These are phyloP conservation scores for Scaptomyza tumidula DNA, from an alignment of 2,888 invertebrate species.

Conservation along the genomic window DNA sequence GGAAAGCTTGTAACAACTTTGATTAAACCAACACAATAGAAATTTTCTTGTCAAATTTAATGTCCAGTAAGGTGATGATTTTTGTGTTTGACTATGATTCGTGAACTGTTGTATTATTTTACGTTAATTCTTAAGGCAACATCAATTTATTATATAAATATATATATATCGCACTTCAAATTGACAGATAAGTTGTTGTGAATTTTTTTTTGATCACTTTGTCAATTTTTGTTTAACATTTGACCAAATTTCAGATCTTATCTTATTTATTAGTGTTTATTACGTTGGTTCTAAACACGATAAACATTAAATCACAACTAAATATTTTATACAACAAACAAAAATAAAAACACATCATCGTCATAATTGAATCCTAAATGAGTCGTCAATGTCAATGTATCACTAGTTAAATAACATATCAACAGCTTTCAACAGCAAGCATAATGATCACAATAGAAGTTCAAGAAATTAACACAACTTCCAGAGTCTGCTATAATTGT, in stretches of 20 bases:
- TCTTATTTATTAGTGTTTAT: no score
- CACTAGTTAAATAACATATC: not conserved
- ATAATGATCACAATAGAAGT: slow-evolving; percentile 1
- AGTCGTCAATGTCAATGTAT: not conserved
- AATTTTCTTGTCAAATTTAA: not conserved
- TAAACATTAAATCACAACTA: not conserved
- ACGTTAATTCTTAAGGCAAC: no score
- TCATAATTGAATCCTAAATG: not conserved
- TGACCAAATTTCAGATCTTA: no score
- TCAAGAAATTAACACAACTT: slow-evolving; percentile 9
- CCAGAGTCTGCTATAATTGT: slow-evolving; percentile 11
- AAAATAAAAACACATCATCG: no score
- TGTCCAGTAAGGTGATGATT: not conserved
- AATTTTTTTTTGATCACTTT: slow-evolving; percentile 1
- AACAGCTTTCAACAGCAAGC: slow-evolving; percentile 1
- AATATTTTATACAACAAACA: not conserved
- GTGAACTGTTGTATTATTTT: no score
- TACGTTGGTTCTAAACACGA: no score
- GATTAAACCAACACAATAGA: not conserved
- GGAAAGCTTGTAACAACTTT: not conserved
- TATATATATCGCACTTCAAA: no score
- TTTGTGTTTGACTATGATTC: no score
- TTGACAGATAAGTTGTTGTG: not conserved
- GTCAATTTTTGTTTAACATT: no score
- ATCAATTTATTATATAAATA: no score